A percentile compares a stretch with the other conserved stretches of the same genome.
Conservation (phyloP, 2,888 invertebrate species). For the Cheilosia scutellata region DNA sequence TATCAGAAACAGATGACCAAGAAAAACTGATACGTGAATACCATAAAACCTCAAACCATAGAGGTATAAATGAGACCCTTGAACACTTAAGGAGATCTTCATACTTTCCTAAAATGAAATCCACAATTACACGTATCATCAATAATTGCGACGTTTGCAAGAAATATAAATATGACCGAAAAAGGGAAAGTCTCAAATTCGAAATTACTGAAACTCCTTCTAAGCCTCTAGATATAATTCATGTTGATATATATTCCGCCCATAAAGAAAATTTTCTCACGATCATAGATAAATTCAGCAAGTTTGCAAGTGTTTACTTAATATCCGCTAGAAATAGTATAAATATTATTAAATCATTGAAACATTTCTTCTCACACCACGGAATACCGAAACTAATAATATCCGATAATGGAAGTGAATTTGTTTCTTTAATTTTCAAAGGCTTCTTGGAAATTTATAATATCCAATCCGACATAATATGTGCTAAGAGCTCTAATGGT, state of each 20-base stretch:
- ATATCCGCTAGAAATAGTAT: constrained; percentile 57
- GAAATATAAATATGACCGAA: constrained; percentile 64
- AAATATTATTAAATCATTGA: constrained; percentile 44
- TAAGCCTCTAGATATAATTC: constrained; percentile 46
- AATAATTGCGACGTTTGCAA: constrained; percentile 58
- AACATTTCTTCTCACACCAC: constrained; percentile 47
- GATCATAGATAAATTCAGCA: constrained; percentile 49
- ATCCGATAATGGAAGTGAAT: constrained; percentile 53
- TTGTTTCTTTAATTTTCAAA: constrained; percentile 38
- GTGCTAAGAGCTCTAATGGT: constrained; percentile 51
- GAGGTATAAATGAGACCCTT: constrained; percentile 37
- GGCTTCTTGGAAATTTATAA: constrained; percentile 38
- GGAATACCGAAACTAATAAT: constrained; percentile 60
- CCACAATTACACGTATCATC: constrained; percentile 26
- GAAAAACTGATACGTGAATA: constrained; percentile 21
- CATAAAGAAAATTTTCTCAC: constrained; percentile 37
- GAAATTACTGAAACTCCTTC: constrained; percentile 56
- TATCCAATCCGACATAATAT: constrained; percentile 43
- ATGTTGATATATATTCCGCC: constrained; percentile 20
- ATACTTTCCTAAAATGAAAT: constrained; percentile 63
- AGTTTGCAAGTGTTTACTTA: constrained; percentile 49
- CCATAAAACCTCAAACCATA: constrained; percentile 37
- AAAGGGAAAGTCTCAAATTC: constrained; percentile 37
- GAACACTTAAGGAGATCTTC: constrained; percentile 46
- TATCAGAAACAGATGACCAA: constrained; percentile 9